Conservation (phyloP, 2,113 vertebrate species). For the Oryzias melastigma region DNA sequence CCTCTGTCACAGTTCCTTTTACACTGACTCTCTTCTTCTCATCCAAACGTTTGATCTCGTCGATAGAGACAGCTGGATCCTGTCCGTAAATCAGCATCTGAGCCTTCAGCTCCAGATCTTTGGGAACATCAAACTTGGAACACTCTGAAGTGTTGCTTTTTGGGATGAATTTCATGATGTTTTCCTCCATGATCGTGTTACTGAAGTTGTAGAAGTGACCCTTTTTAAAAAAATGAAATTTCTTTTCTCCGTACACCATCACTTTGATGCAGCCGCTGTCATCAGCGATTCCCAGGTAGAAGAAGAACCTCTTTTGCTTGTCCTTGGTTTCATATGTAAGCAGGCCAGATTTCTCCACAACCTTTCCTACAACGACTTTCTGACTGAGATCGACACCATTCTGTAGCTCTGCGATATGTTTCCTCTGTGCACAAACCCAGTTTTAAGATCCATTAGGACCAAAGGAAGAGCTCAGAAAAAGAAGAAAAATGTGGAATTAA, state of each 20-base stretch:
- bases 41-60: accelerated
- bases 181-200: accelerated
- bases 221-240: accelerated
- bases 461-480: background rate
- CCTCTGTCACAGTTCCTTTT: conserved; percentile 3
- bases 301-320: background rate
- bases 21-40: background rate
- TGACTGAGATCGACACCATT: accelerated
- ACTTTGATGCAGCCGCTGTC: background rate
- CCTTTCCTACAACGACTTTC: background rate
- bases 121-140: background rate
- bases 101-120: background rate
- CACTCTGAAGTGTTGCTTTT: accelerated
- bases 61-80: background rate
- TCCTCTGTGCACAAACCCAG: background rate
- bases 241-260: conserved; percentile 9
- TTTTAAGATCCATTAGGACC: no score
- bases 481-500: background rate
- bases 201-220: background rate
- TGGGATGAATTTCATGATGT: accelerated
- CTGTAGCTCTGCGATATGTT: background rate
- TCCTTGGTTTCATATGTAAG: background rate
- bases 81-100: background rate
- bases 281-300: background rate
- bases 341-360: conserved; percentile 7